Conservation (phyloP, 2,797 vertebrate species). For the Urosaurus nigricauda region DNA sequence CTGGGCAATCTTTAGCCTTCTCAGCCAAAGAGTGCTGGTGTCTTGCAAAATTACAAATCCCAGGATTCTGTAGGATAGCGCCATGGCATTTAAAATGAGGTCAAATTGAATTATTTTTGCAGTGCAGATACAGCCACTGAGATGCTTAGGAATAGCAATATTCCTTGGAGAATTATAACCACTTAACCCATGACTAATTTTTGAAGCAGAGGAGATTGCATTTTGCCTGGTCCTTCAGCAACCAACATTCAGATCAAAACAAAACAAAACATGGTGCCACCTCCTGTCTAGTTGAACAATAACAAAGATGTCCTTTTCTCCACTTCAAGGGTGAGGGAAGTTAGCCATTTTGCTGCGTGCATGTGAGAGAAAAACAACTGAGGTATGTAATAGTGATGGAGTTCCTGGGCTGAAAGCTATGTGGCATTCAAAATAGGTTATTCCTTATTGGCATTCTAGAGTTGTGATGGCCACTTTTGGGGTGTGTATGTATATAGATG, state of each 20-base stretch:
- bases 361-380: neutral
- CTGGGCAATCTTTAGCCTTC: too few species aligned
- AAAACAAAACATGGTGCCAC: neutral
- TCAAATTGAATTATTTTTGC: too few species aligned
- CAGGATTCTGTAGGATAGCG: too few species aligned
- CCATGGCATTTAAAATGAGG: too few species aligned
- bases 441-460: neutral
- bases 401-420: neutral
- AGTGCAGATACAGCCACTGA: too few species aligned
- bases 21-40: too few species aligned
- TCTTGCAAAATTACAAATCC: too few species aligned
- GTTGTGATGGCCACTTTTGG: neutral
- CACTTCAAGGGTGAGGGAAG: neutral
- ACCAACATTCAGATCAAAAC: too few species aligned
- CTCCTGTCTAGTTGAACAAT: neutral
- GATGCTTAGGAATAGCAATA: neutral
- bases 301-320: too few species aligned
- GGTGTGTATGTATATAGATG: neutral
- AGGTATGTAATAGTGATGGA: neutral
- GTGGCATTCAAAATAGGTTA: neutral
- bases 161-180: neutral
- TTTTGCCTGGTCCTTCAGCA: too few species aligned
- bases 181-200: neutral
- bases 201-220: neutral
- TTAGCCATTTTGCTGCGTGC: neutral